Base-by-base conservation (phyloP, 2,113 vertebrate genomes). In the Pseudorectes ferrugineus region DNA sequence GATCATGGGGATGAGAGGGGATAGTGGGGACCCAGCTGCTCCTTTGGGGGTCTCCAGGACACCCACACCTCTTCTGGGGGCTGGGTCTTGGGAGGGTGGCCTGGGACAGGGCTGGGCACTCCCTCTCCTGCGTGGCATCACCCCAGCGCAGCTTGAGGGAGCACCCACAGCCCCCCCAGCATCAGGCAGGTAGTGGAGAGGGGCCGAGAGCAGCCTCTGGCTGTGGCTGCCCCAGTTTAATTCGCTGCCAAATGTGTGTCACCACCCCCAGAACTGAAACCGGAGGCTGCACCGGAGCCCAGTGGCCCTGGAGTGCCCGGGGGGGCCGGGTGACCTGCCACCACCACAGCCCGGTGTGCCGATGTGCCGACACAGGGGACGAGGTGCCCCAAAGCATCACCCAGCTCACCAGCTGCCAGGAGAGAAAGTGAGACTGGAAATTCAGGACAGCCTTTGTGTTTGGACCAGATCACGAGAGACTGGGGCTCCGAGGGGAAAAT, bases 361-460 rank as follows among this genome's bases (percentile, higher is more conserved):
- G 28, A 85, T 42, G 46, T 0, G 0, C 29, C 0, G 0, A 72
- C 6, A 4, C 28, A n/a, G 54, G 65, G 54, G 77, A 91, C 59
- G 42, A 65, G 65, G 85, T 81, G 81, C 88, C 92, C 82, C 90
- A 81, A 46, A 93, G 25, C 83, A 66, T 65, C 13, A 2, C 42
- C 83, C 63, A 21, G 14, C 54, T 43, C 10, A 1, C 75, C 83
- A 79, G 89, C 93, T 88, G 94, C 3, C 2, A 54, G 75, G 46
- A 85, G 57, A 75, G 95, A 94, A 96, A 89, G 85, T 20, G 85
- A 95, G 91, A 88, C 2, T 12, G 51, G 78, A 85, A 96, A 95
- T 85, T 75, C 92, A 92, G 96, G 94, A 68, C 95, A 92, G 92
- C 63, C 67, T 96, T 96, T 97, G 90, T 96, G 93, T 75, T 93